phyloP scores from a whole-genome alignment of 2,113 vertebrate species.

The Syrrhaptes paradoxus region DNA sequence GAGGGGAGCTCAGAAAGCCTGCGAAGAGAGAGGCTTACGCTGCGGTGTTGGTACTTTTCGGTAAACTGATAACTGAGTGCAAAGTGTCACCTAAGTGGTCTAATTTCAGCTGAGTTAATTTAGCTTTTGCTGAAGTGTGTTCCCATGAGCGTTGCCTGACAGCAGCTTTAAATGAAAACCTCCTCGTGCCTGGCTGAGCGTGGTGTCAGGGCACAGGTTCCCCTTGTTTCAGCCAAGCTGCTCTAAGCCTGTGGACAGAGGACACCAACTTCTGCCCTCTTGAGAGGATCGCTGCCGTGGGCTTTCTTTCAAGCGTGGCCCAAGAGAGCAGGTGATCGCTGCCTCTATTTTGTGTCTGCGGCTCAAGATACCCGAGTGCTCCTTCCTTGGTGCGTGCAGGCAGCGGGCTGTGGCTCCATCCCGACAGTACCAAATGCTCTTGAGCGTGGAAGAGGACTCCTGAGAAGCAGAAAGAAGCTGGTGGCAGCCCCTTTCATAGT shows the following conservation, averaged over 20 bases:
- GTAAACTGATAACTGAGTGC: background rate
- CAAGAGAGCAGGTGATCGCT: background rate
- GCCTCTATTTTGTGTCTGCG: background rate
- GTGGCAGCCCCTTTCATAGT: background rate
- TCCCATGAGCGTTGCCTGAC: conserved; percentile 33
- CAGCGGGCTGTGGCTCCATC: background rate
- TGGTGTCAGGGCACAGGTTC: background rate
- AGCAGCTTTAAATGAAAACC: conserved; percentile 38
- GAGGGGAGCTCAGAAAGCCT: conserved; percentile 1
- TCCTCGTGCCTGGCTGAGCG: background rate
- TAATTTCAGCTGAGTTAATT: conserved; percentile 58
- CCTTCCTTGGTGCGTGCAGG: background rate
- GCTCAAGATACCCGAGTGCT: background rate
- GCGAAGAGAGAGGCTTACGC: background rate
- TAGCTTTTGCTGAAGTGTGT: conserved; percentile 32
- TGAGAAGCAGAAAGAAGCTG: background rate
- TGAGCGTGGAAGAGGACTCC: background rate
- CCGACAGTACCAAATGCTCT: background rate
- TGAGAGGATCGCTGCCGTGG: background rate
- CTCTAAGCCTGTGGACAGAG: background rate
- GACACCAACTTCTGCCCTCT: background rate
- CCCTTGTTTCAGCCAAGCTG: background rate
- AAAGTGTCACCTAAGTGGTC: conserved; percentile 23
- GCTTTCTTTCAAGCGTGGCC: background rate
- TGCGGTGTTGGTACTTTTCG: background rate